Percentiles rank a stretch among this genome's conserved stretches.
phyloP scores from a whole-genome alignment of 2,113 vertebrate genomes.

The Craseonycteris thonglongyai region DNA sequence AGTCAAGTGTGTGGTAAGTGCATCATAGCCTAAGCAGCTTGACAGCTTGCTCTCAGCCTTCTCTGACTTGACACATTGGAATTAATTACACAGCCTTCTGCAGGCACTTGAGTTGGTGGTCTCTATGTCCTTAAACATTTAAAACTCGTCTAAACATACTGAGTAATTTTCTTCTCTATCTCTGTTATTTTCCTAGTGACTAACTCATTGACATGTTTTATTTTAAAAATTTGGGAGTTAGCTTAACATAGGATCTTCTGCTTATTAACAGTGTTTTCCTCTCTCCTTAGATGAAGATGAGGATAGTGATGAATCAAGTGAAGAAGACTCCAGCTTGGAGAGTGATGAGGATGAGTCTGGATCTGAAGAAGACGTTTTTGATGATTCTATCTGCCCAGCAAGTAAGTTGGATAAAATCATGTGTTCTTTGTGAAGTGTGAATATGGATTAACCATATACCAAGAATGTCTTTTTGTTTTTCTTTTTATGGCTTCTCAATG shows the following conservation, averaged over 20 bases:
- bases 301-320: slow-evolving; percentile 82
- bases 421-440: not conserved
- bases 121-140: not conserved
- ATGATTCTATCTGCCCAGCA: slow-evolving; percentile 83
- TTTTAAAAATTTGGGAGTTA: not conserved
- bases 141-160: not conserved
- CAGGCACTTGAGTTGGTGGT: not conserved
- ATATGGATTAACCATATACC: not conserved
- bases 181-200: not conserved
- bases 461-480: not conserved
- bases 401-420: slow-evolving; percentile 72
- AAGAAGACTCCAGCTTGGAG: slow-evolving; percentile 81
- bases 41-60: not conserved
- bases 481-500: not conserved
- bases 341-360: slow-evolving; percentile 78
- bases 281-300: slow-evolving; percentile 79
- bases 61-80: not conserved
- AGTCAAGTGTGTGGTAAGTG: not conserved
- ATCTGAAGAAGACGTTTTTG: slow-evolving; percentile 78
- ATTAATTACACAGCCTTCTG: not conserved
- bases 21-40: not conserved
- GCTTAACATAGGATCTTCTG: not conserved
- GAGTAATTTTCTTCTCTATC: not conserved
- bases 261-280: not conserved
- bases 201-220: not conserved